These are phyloP conservation scores for Dendrolimus pini DNA, from an alignment of 2,888 invertebrate genomes.

Conservation along the genomic window DNA sequence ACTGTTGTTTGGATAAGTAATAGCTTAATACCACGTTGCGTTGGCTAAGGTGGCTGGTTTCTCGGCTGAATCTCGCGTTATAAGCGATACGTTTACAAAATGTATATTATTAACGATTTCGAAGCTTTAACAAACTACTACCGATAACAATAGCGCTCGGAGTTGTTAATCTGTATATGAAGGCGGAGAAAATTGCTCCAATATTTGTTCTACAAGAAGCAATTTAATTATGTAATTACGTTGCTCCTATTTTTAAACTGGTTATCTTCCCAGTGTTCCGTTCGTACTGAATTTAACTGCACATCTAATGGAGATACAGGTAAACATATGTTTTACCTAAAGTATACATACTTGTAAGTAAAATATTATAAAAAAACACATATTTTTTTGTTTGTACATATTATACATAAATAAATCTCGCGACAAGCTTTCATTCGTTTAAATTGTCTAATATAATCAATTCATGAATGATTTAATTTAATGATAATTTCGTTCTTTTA, in stretches of 20 bases:
- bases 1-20: conserved; percentile 63
- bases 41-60: conserved; percentile 60
- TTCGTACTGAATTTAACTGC: no score
- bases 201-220: background rate
- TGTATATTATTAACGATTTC: conserved; percentile 55
- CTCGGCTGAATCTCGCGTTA: conserved; percentile 47
- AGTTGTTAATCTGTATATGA: background rate
- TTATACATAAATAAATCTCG: no score
- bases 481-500: no score
- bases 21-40: conserved; percentile 70
- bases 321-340: no score
- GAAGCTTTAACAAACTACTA: conserved; percentile 45
- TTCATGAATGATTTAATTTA: no score
- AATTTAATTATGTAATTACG: background rate
- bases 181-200: background rate
- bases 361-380: no score
- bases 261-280: no score
- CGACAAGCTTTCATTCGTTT: no score
- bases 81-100: conserved; percentile 43
- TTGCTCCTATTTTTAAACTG: background rate
- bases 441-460: no score
- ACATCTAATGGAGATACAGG: no score
- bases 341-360: no score
- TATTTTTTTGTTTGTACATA: no score
- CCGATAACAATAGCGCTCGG: conserved; percentile 33